Evolutionary conservation across 2,113 vertebrate species (phyloP).

Genomic region (Pedionomus torquatus): DNA sequence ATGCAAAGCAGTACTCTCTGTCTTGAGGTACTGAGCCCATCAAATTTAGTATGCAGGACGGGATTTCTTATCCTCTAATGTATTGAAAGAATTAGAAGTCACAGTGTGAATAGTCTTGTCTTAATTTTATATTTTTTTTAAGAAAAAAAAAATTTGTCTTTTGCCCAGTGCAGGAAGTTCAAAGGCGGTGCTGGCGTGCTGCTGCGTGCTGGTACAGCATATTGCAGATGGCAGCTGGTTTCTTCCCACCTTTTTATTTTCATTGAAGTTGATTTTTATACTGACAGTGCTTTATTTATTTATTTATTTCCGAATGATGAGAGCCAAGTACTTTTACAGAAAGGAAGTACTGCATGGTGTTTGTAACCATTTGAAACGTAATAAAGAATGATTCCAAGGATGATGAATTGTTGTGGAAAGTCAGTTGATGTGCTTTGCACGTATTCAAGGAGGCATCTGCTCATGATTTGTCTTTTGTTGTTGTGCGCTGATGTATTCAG

Average conservation of each 20-base stretch:
- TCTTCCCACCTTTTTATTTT: background rate
- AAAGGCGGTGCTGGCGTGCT: background rate
- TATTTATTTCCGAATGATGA: background rate
- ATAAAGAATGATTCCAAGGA: background rate
- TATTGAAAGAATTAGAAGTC: background rate
- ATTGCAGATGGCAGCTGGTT: background rate
- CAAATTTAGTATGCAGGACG: background rate
- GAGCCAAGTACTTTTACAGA: background rate
- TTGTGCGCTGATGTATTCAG: background rate
- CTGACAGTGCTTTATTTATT: background rate
- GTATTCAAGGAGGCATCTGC: slow-evolving; percentile 2
- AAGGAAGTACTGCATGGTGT: background rate
- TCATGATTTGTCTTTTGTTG: background rate
- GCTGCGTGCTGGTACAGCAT: background rate
- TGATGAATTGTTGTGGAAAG: background rate
- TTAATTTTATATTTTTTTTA: background rate
- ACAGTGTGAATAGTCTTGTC: background rate
- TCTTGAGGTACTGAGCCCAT: background rate
- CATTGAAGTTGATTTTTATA: background rate
- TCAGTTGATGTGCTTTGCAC: background rate
- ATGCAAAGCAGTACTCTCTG: background rate
- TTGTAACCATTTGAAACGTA: background rate
- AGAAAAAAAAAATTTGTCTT: background rate
- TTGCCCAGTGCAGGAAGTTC: background rate
- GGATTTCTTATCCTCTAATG: background rate